Conservation (phyloP, 2,797 vertebrate species). For the Thunnus albacares region DNA sequence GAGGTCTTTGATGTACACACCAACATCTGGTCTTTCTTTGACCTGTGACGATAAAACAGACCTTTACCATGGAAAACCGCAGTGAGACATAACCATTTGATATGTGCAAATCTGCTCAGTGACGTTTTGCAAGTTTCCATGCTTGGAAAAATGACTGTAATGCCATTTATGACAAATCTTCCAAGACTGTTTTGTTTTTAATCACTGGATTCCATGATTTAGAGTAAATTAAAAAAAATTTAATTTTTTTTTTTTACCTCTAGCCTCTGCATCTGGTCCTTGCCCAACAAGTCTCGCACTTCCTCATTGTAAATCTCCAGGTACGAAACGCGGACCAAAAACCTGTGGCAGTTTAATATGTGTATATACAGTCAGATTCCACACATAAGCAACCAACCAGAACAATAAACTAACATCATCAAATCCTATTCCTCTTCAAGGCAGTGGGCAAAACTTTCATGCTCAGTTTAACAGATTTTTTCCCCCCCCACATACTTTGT, state of each 20-base stretch:
- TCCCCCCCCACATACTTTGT: not conserved
- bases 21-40: constrained; percentile 98
- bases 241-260: constrained; percentile 87
- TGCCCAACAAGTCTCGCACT: constrained; percentile 95
- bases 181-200: not conserved
- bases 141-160: not conserved
- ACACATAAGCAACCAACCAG: not conserved
- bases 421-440: not conserved
- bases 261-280: constrained; percentile 96
- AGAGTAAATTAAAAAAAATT: not conserved
- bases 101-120: not conserved
- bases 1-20: constrained; percentile 99
- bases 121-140: not conserved
- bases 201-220: not conserved
- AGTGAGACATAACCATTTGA: not conserved
- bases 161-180: not conserved
- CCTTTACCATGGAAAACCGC: constrained; percentile 3
- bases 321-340: constrained; percentile 98
- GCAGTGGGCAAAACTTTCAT: not conserved
- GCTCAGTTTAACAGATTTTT: not conserved
- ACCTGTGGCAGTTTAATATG: constrained; percentile 82
- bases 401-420: not conserved
- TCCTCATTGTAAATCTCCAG: constrained; percentile 99
- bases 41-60: constrained; percentile 84
- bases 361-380: not conserved